A percentile compares a stretch with the other conserved stretches of the same genome.
Conservation (phyloP, 1,140 invertebrate genomes). For the Nephila pilipes region DNA sequence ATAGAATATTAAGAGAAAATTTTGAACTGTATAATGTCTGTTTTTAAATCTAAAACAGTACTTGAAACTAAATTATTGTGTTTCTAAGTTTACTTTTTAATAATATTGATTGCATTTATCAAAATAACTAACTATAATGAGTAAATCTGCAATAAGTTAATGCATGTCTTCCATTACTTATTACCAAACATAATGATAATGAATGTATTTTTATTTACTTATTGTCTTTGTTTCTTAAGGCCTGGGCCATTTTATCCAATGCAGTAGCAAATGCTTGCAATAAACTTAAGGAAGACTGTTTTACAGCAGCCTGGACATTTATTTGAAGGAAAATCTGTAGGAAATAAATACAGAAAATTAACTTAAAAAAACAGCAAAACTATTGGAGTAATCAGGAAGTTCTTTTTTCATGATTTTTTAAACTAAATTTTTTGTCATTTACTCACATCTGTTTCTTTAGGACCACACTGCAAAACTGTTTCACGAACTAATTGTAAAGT, state of each 20-base stretch:
- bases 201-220: background rate
- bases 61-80: background rate
- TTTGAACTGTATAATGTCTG: too few species aligned
- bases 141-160: too few species aligned
- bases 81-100: too few species aligned
- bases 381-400: background rate
- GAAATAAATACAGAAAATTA: background rate
- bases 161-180: too few species aligned
- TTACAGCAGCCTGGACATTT: constrained; percentile 81
- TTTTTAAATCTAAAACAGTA: too few species aligned
- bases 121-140: too few species aligned
- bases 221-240: constrained; percentile 26
- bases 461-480: constrained; percentile 88
- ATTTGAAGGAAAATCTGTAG: constrained; percentile 82
- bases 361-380: background rate
- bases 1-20: too few species aligned
- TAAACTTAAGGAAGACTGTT: constrained; percentile 85
- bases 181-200: too few species aligned
- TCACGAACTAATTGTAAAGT: constrained; percentile 92
- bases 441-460: constrained; percentile 84
- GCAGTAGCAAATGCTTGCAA: constrained; percentile 83
- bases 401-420: background rate
- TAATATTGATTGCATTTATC: too few species aligned
- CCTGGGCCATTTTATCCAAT: constrained; percentile 77
- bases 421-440: background rate